Percentiles rank a stretch among this genome's conserved stretches.
Conservation (phyloP, 2,888 invertebrate species). For the Leistus spinibarbis region DNA sequence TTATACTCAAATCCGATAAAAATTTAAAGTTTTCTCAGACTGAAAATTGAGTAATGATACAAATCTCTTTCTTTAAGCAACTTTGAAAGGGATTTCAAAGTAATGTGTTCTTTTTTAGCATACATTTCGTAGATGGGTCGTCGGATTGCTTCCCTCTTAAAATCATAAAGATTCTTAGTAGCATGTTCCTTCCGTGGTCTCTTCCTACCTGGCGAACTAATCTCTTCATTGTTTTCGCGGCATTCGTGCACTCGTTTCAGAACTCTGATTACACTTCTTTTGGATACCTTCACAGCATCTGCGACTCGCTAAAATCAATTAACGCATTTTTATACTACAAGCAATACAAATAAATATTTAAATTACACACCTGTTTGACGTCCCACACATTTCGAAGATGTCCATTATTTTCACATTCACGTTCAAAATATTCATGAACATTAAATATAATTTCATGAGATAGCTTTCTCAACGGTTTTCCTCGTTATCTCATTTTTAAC, state of each 20-base stretch:
- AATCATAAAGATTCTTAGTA: background rate
- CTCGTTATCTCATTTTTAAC: background rate
- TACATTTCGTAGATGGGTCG: background rate
- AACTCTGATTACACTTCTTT: background rate
- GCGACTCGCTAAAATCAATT: background rate
- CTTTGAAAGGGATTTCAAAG: background rate
- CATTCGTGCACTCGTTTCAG: background rate
- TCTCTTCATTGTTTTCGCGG: background rate
- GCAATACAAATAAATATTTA: background rate
- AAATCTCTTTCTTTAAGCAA: background rate
- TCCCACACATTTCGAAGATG: constrained; percentile 1
- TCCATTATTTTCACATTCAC: background rate
- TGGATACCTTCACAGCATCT: background rate
- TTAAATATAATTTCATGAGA: background rate
- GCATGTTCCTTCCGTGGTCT: background rate
- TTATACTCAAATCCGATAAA: background rate
- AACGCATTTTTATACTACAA: background rate
- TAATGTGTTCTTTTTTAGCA: background rate
- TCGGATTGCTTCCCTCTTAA: background rate
- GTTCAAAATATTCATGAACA: constrained; percentile 2
- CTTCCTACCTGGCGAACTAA: background rate
- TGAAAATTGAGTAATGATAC: background rate
- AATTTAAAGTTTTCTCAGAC: background rate
- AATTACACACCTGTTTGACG: background rate
- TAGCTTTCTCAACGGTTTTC: background rate